Conservation (phyloP, 2,113 vertebrate genomes). For the Abramis brama region DNA sequence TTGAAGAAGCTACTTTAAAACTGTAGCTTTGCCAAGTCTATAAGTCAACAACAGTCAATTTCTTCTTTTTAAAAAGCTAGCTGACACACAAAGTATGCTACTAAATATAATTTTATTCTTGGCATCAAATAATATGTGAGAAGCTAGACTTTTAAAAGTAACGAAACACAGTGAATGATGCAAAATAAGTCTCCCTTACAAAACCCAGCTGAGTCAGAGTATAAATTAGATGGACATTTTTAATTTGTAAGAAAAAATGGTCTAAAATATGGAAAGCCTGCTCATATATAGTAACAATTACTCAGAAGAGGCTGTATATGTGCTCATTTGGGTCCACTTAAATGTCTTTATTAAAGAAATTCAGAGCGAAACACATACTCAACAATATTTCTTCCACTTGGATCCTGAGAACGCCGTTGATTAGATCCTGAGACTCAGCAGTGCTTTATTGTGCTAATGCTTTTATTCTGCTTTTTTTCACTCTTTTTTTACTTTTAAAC, state of each 20-base stretch:
- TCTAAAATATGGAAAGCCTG: constrained; percentile 4
- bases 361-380: not conserved
- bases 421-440: constrained; percentile 14
- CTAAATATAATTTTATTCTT: not conserved
- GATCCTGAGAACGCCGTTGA: not conserved
- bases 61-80: not conserved
- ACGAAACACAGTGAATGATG: not conserved
- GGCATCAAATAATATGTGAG: not conserved
- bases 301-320: not conserved
- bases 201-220: not conserved
- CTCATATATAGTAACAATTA: not conserved
- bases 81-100: not conserved
- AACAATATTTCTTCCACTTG: not conserved
- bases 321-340: constrained; percentile 3
- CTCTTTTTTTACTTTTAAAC: not conserved
- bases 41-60: not conserved
- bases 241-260: not conserved
- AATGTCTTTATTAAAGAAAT: constrained; percentile 8
- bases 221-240: constrained; percentile 10
- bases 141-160: not conserved
- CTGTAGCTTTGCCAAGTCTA: not conserved
- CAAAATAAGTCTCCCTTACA: not conserved
- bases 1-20: not conserved
- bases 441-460: constrained; percentile 1
- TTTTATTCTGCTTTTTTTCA: not conserved